Conservation (phyloP, 2,797 vertebrate species). For the Loris lydekkerianus region DNA sequence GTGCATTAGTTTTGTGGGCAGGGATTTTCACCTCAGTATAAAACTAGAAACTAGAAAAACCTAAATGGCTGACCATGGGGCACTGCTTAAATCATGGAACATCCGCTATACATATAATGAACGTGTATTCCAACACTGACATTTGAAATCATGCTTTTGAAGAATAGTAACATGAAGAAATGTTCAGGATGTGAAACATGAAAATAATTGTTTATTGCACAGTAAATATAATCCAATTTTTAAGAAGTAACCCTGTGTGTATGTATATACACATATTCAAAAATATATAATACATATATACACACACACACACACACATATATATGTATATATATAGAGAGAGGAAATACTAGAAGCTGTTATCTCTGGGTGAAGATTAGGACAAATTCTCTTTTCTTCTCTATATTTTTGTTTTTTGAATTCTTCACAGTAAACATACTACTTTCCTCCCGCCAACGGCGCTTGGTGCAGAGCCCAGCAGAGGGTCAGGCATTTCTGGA, state of each 20-base stretch:
- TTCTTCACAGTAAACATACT: background rate
- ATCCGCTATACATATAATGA: background rate
- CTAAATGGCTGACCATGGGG: background rate
- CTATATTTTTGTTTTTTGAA: constrained; percentile 25
- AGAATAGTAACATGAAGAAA: background rate
- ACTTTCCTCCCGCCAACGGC: background rate
- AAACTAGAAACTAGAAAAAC: background rate
- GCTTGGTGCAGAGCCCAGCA: too few species aligned
- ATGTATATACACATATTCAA: too few species aligned
- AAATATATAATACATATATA: too few species aligned
- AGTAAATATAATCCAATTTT: background rate
- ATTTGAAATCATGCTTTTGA: constrained; percentile 18
- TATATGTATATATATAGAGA: too few species aligned
- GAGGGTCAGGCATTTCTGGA: too few species aligned
- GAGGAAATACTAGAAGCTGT: background rate
- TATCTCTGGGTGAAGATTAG: background rate
- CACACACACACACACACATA: too few species aligned
- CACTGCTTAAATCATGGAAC: background rate
- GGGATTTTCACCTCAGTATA: background rate
- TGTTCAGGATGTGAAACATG: background rate
- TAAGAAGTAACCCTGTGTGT: background rate
- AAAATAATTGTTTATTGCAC: constrained; percentile 20
- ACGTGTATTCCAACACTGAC: background rate
- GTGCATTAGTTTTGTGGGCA: background rate
- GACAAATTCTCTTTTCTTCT: constrained; percentile 46